A percentile compares a stretch with the other conserved stretches of the same genome.
Evolutionary conservation across 2,113 vertebrate species (phyloP).

Genomic region (Epinephelus moara): DNA sequence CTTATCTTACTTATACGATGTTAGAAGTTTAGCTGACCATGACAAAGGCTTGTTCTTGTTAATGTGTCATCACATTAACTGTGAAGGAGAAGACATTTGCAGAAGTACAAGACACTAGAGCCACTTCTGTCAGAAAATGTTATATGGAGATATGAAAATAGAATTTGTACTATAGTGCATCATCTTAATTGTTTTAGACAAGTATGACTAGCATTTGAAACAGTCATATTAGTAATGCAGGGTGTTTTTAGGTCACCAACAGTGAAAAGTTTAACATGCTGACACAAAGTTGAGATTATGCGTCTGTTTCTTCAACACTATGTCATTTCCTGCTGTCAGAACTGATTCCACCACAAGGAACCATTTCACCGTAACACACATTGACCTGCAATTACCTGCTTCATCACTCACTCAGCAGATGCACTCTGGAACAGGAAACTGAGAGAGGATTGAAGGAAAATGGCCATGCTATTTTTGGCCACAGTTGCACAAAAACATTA

Average conservation of each 20-base stretch:
- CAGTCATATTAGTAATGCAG: neutral
- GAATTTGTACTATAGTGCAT: neutral
- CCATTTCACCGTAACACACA: constrained; percentile 9
- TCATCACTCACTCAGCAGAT: constrained; percentile 39
- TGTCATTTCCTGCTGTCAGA: constrained; percentile 41
- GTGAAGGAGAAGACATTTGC: neutral
- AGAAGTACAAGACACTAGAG: neutral
- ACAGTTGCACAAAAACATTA: neutral
- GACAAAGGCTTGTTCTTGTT: neutral
- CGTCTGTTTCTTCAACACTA: neutral
- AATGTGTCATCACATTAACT: neutral
- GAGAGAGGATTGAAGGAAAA: constrained; percentile 24
- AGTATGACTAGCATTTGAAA: neutral
- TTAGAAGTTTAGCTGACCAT: too few species aligned
- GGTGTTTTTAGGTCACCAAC: neutral
- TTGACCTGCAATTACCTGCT: constrained; percentile 61
- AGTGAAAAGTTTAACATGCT: neutral
- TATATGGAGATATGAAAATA: neutral
- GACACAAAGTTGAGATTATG: neutral
- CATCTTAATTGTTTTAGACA: neutral
- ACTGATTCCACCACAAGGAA: constrained; percentile 26
- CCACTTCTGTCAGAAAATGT: neutral
- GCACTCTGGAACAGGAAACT: constrained; percentile 51
- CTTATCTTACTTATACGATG: neutral
- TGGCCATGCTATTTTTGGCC: neutral